These are phyloP conservation scores for Pristionchus exspectatus DNA, from an alignment of 2,888 invertebrate genomes.

Conservation along the genomic window DNA sequence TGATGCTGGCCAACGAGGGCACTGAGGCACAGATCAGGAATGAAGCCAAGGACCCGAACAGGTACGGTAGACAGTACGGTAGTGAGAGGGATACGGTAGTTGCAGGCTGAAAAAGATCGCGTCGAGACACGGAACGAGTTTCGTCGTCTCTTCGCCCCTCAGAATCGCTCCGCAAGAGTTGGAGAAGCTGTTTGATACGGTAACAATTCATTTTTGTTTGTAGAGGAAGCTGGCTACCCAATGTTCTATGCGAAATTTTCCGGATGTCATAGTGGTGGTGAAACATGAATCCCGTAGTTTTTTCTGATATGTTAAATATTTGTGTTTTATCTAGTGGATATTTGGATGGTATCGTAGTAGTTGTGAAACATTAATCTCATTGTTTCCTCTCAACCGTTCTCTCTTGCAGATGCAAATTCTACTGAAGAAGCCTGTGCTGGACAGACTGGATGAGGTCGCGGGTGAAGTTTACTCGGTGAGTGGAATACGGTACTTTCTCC, in stretches of 20 bases:
- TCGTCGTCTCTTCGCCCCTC: conserved; percentile 14
- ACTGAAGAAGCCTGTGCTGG: conserved; percentile 63
- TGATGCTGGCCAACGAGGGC: neutral
- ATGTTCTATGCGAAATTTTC: neutral
- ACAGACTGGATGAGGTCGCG: conserved; percentile 64
- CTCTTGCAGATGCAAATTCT: conserved; percentile 65
- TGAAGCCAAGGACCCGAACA: conserved; percentile 38
- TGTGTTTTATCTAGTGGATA: too few species aligned
- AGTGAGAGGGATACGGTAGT: neutral
- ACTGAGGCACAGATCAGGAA: conserved; percentile 11
- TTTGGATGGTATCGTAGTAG: too few species aligned
- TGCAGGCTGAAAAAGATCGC: conserved; percentile 2
- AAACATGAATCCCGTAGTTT: too few species aligned
- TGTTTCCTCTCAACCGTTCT: neutral
- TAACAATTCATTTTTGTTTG: neutral
- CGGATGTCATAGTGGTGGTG: neutral
- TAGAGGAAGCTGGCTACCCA: too few species aligned
- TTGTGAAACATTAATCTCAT: too few species aligned
- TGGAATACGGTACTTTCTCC: neutral
- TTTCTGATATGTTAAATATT: too few species aligned
- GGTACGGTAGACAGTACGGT: conserved; percentile 8
- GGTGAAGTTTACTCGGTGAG: conserved; percentile 61
- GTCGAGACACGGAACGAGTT: conserved; percentile 47
- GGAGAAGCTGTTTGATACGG: conserved; percentile 64
- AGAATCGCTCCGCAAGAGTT: conserved; percentile 55